Evolutionary conservation across 2,113 vertebrate species (phyloP), one percentile per base, ranked within the genome.

Genomic region (Alectura lathami): DNA sequence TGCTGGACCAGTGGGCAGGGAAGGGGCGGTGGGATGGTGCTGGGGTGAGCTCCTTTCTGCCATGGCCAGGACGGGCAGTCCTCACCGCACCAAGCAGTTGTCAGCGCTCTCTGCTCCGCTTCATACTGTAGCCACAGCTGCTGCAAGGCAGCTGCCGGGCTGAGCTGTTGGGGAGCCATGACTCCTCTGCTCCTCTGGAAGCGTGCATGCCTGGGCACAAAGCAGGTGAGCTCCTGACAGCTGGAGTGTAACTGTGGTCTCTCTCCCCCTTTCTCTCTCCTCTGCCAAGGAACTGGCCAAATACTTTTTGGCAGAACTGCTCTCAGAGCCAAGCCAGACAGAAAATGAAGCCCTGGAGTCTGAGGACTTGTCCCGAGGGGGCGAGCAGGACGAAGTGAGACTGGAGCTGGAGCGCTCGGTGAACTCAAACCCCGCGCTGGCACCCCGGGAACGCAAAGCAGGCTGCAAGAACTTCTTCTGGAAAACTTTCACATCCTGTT

Each of bases 391-490:
- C 4, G 99, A 99, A 50, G 97, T 98, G 94, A 98, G 98, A 60
- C 68, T 98, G 88, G 99, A 99, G 69, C 97, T 99, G 94, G 99
- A 99, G 93, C 98, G 99, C 48, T 98, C 99, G 15, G 98, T 98
- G 57, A 98, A 98, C 88, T 97, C 97, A 34, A 98, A 98, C 80
- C 98, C 99, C 0, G 98, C 98, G 64, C 97, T 99, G 93, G 98
- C 98, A 8, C 99, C 99, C 40, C 98, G 99, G 48, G 99, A 99
- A 97, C 99, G 99, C 93, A 99, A 99, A 97, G 99, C 99, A 0
- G 99, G 99, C 68, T 99, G 99, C 98, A 99, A 99, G 98, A 99
- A 99, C 96, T 99, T 99, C 99, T 99, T 99, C 98, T 99, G 99
- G 99, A 99, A 99, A 98, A 99, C 99, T 10, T 99, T 99, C 98